These are phyloP conservation scores for Drosophila borealis DNA, from an alignment of 2,888 invertebrate species.

Conservation along the genomic window DNA sequence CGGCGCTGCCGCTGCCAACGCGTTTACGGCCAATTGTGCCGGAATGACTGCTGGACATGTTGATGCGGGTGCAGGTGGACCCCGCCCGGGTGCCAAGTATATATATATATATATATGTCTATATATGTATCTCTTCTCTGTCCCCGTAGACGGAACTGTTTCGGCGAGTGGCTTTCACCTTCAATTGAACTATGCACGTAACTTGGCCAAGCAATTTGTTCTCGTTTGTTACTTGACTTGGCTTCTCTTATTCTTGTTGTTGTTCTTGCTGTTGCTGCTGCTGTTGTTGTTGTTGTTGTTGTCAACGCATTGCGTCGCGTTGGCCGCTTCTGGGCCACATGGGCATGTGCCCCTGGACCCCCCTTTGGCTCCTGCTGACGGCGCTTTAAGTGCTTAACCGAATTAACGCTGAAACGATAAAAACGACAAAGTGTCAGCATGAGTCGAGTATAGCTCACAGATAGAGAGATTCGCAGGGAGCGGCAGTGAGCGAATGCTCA, in stretches of 20 bases:
- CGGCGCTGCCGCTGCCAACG: conserved; percentile 82
- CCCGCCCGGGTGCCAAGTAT: neutral
- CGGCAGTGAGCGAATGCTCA: too few species aligned
- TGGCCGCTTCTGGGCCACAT: conserved; percentile 44
- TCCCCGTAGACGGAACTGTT: conserved; percentile 1
- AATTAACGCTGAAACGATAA: conserved; percentile 80
- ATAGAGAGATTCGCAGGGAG: conserved; percentile 4
- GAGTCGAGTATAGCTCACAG: conserved; percentile 47
- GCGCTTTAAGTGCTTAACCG: conserved; percentile 77
- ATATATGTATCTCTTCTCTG: too few species aligned
- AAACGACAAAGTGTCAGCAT: conserved; percentile 79
- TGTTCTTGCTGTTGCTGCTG: conserved; percentile 1
- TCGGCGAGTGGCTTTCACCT: conserved; percentile 51
- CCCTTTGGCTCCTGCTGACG: conserved; percentile 13
- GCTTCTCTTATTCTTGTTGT: conserved; percentile 15
- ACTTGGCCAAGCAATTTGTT: conserved; percentile 53
- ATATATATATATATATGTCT: too few species aligned
- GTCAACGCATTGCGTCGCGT: conserved; percentile 40
- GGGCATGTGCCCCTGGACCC: conserved; percentile 27
- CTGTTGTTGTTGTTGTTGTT: conserved; percentile 24
- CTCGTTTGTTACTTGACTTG: conserved; percentile 30
- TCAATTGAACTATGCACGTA: conserved; percentile 72
- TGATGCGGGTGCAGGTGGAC: conserved; percentile 26
- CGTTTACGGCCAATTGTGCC: conserved; percentile 85
- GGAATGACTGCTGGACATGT: conserved; percentile 85